These are phyloP conservation scores for Danio kyathit DNA, from an alignment of 2,797 vertebrate species.

Conservation along the genomic window DNA sequence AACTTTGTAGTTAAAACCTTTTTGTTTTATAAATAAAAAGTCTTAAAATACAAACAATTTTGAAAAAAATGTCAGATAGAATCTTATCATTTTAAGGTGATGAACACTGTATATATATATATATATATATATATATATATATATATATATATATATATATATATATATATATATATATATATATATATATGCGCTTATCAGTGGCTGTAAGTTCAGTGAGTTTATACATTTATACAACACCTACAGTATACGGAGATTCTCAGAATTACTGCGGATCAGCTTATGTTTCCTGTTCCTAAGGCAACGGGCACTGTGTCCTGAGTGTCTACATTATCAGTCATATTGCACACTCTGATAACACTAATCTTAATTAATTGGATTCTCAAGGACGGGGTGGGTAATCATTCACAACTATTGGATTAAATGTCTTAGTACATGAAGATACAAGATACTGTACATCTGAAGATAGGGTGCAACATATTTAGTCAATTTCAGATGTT, in stretches of 20 bases:
- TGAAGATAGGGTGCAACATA: neutral
- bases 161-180: too few species aligned
- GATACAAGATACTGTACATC: neutral
- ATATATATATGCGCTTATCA: neutral
- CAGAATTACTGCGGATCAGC: neutral
- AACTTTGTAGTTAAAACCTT: too few species aligned
- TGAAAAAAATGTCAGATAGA: too few species aligned
- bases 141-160: too few species aligned
- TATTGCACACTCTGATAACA: conserved; percentile 33
- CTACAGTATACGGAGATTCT: neutral
- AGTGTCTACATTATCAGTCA: conserved; percentile 26
- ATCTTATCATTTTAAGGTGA: too few species aligned
- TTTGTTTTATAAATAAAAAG: too few species aligned
- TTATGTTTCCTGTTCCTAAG: conserved; percentile 5
- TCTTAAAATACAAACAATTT: too few species aligned
- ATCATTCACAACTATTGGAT: conserved; percentile 48
- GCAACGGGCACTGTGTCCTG: neutral
- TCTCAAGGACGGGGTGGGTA: conserved; percentile 35
- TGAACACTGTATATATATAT: too few species aligned
- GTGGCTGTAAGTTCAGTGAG: neutral
- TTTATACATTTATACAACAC: neutral
- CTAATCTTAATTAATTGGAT: conserved; percentile 42
- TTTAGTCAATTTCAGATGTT: neutral
- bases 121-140: neutral
- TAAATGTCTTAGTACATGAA: neutral